phyloP scores from a whole-genome alignment of 2,888 invertebrate species.

The Amphipyra tragopoginis region DNA sequence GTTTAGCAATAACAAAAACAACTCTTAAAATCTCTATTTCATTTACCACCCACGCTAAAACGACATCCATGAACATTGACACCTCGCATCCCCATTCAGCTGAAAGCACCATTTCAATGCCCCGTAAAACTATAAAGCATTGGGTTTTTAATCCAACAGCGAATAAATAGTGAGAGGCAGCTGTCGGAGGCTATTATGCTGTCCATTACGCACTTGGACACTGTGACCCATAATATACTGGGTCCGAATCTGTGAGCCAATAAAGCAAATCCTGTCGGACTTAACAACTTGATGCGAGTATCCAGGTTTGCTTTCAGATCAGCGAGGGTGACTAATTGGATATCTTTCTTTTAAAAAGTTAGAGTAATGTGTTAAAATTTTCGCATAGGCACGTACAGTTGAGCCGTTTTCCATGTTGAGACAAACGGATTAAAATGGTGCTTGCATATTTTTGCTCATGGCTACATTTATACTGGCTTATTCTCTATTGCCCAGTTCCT shows the following conservation, averaged over 20 bases:
- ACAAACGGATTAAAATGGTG: too few relatives aligned
- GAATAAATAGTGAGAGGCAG: conserved; percentile 34
- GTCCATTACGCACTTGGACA: conserved; percentile 38
- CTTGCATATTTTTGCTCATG: too few relatives aligned
- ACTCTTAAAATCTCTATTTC: background rate
- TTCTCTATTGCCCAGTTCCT: too few relatives aligned
- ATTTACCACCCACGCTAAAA: background rate
- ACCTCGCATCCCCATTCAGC: background rate
- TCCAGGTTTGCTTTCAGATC: conserved; percentile 43
- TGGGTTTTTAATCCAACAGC: conserved; percentile 17
- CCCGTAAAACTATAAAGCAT: conserved; percentile 5
- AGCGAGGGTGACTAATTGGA: conserved; percentile 25
- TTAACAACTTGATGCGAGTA: conserved; percentile 14
- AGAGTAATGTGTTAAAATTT: background rate
- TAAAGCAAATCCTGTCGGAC: conserved; percentile 38
- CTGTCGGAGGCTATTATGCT: conserved; percentile 22
- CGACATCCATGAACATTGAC: background rate
- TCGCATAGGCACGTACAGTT: too few relatives aligned
- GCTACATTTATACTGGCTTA: too few relatives aligned
- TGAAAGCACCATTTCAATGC: conserved; percentile 2
- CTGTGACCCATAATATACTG: conserved; percentile 13
- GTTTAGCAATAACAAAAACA: background rate
- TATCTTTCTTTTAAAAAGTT: conserved; percentile 23
- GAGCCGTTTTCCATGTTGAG: too few relatives aligned
- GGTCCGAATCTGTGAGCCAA: conserved; percentile 35